These are phyloP conservation scores for Allacma fusca DNA, from an alignment of 2,888 invertebrate species.

Conservation along the genomic window DNA sequence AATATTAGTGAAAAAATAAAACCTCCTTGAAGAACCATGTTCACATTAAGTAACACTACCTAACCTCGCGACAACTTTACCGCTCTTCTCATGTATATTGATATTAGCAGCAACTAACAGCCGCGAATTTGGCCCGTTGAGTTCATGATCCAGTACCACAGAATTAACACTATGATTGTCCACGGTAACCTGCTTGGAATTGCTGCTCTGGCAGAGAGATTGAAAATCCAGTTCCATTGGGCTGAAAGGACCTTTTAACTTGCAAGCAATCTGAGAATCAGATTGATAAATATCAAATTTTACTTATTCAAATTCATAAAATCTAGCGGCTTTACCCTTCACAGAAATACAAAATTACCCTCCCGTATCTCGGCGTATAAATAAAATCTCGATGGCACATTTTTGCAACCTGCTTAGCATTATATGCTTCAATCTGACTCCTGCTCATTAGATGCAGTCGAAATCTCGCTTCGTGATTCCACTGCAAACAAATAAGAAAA, in stretches of 20 bases:
- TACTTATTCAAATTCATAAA: too few species aligned
- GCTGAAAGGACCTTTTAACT: constrained; percentile 79
- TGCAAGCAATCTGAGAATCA: neutral
- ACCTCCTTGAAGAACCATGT: too few species aligned
- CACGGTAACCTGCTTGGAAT: constrained; percentile 71
- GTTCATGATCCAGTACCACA: constrained; percentile 81
- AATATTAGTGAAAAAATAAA: too few species aligned
- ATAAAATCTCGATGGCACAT: constrained; percentile 49
- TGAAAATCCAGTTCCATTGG: constrained; percentile 79
- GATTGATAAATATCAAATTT: neutral
- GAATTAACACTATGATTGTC: constrained; percentile 85
- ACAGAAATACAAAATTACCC: constrained; percentile 1
- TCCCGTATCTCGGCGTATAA: constrained; percentile 43
- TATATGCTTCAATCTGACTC: constrained; percentile 43
- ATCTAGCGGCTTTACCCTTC: too few species aligned
- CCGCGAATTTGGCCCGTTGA: constrained; percentile 71
- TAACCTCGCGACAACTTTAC: constrained; percentile 55
- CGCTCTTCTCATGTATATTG: constrained; percentile 62
- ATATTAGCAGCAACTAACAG: constrained; percentile 75
- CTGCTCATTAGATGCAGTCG: constrained; percentile 38
- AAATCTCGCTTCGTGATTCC: constrained; percentile 47
- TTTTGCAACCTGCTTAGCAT: constrained; percentile 52
- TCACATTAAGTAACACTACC: too few species aligned
- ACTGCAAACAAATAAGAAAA: constrained; percentile 41
- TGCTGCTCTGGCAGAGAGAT: constrained; percentile 71